These are phyloP conservation scores for Troides helena DNA, from an alignment of 2,888 invertebrate species.

Conservation along the genomic window DNA sequence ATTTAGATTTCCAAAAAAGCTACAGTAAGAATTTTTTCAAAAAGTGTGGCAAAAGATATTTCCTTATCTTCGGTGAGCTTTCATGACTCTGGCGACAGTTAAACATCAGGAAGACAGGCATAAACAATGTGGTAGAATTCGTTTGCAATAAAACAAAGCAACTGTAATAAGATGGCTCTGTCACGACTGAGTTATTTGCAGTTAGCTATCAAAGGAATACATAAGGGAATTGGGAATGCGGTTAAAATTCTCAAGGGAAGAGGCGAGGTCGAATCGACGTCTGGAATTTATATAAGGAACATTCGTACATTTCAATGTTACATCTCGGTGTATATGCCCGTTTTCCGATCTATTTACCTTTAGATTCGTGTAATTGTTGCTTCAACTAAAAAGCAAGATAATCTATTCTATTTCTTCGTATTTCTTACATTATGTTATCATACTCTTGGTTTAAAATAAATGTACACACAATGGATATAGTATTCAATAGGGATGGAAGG, in stretches of 20 bases:
- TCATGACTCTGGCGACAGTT: too few relatives aligned
- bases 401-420: background rate
- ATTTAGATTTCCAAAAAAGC: too few relatives aligned
- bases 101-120: background rate
- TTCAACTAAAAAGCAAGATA: background rate
- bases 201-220: conserved; percentile 33
- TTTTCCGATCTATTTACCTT: background rate
- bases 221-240: conserved; percentile 32
- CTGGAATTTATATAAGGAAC: conserved; percentile 16
- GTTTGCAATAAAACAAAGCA: conserved; percentile 20
- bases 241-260: conserved; percentile 29
- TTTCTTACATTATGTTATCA: too few relatives aligned
- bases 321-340: background rate
- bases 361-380: background rate
- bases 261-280: conserved; percentile 17
- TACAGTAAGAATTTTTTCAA: too few relatives aligned
- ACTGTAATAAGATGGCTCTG: conserved; percentile 29
- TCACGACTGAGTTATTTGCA: conserved; percentile 40
- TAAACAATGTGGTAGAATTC: background rate
- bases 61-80: too few relatives aligned
- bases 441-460: too few relatives aligned
- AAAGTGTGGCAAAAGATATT: too few relatives aligned
- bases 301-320: conserved; percentile 1
- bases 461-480: too few relatives aligned
- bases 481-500: background rate